Percentiles rank a stretch among this genome's conserved stretches.
Evolutionary conservation across 2,888 invertebrate species (phyloP).

Genomic region (Dryococelus australis): DNA sequence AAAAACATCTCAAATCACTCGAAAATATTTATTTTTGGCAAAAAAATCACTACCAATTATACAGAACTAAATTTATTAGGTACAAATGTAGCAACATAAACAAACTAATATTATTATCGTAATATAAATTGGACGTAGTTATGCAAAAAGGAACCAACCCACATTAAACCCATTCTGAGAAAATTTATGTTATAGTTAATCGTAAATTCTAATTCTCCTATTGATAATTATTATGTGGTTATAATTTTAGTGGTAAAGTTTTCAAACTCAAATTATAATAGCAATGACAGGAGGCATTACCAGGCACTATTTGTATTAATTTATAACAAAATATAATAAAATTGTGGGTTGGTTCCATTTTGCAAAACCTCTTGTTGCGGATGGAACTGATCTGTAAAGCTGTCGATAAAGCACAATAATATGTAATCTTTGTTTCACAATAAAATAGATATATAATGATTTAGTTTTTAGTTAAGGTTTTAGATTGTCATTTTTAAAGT

Average conservation of each 20-base stretch:
- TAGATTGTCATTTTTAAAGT: not conserved
- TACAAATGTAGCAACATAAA: too few species aligned
- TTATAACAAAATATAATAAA: not conserved
- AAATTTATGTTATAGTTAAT: not conserved
- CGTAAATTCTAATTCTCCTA: not conserved
- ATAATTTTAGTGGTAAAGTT: not conserved
- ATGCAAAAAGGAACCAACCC: not conserved
- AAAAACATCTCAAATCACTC: too few species aligned
- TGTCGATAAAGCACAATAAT: not conserved
- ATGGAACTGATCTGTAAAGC: not conserved
- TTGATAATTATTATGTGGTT: not conserved
- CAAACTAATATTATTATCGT: too few species aligned
- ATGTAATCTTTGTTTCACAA: not conserved
- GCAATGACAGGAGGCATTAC: not conserved
- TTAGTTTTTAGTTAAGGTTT: not conserved
- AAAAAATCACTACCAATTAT: too few species aligned
- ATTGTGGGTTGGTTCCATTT: conserved; percentile 1
- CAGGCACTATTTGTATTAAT: not conserved
- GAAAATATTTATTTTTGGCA: too few species aligned
- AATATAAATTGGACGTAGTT: too few species aligned
- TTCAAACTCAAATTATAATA: not conserved
- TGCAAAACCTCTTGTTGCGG: not conserved
- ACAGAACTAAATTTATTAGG: too few species aligned
- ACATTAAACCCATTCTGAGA: not conserved
- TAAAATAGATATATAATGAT: too few species aligned